phyloP scores from a whole-genome alignment of 2,888 invertebrate species.

The Scaptomyza flava region DNA sequence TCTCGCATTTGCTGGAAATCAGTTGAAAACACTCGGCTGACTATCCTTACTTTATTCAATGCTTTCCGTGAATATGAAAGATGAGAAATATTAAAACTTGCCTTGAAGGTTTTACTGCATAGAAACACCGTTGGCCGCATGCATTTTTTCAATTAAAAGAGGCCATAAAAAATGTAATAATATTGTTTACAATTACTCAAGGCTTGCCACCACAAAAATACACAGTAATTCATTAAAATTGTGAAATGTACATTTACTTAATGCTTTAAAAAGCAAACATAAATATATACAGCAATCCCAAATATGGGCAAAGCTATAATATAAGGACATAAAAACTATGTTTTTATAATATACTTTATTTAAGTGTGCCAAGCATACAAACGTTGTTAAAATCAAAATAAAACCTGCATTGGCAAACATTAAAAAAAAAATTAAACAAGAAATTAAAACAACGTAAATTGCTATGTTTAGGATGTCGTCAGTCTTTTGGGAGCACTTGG shows the following conservation, averaged over 20 bases:
- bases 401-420: constrained; percentile 28
- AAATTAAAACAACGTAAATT: constrained; percentile 22
- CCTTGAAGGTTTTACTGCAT: background rate
- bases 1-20: constrained; percentile 5
- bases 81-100: background rate
- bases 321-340: background rate
- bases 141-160: background rate
- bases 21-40: too few species aligned
- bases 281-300: background rate
- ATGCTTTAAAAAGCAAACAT: background rate
- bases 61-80: too few species aligned
- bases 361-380: background rate
- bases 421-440: constrained; percentile 8
- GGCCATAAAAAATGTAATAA: background rate
- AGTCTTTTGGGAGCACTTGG: constrained; percentile 42
- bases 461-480: constrained; percentile 2
- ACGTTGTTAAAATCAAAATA: constrained; percentile 25
- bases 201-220: constrained; percentile 11
- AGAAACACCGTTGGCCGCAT: background rate
- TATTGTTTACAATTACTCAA: constrained; percentile 8
- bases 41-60: too few species aligned
- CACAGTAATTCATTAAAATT: constrained; percentile 13
- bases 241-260: background rate
- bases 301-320: background rate
- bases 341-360: constrained; percentile 1